phyloP scores from a whole-genome alignment of 2,113 vertebrate genomes.

The Thryonomys swinderianus region DNA sequence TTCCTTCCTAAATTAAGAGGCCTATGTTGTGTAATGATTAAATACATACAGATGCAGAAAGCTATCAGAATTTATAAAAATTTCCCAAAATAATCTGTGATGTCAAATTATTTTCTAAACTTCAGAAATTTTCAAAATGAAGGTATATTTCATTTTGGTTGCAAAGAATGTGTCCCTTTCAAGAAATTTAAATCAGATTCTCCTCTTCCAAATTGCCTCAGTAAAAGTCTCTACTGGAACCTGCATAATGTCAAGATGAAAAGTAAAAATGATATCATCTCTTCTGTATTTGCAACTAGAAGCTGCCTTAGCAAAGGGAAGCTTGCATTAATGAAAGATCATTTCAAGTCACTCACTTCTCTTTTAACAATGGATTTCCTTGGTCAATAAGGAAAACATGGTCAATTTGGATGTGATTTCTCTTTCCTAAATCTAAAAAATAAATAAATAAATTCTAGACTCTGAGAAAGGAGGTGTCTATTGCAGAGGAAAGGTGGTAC shows the following conservation, averaged over 20 bases:
- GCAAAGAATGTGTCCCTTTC: conserved; percentile 6
- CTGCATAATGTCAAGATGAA: conserved; percentile 12
- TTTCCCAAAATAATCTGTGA: background rate
- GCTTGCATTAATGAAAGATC: background rate
- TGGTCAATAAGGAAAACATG: background rate
- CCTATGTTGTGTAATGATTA: background rate
- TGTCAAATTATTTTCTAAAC: background rate
- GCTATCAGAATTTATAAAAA: background rate
- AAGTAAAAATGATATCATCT: conserved; percentile 47
- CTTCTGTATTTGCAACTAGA: conserved; percentile 18
- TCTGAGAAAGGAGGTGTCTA: background rate
- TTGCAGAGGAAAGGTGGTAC: background rate
- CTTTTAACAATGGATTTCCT: conserved; percentile 3
- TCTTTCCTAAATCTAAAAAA: conserved; percentile 6
- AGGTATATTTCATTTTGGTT: conserved; percentile 43
- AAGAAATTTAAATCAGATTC: conserved; percentile 63
- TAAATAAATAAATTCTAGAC: background rate
- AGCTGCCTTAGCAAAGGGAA: conserved; percentile 27
- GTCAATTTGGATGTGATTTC: background rate
- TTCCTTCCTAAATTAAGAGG: background rate
- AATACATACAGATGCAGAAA: background rate
- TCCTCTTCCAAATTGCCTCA: conserved; percentile 31
- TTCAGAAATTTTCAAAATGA: conserved; percentile 59
- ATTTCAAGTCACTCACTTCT: background rate
- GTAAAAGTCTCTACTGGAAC: conserved; percentile 40